Evolutionary conservation across 2,888 invertebrate species (phyloP).

Genomic region (Lomographa bimaculata): DNA sequence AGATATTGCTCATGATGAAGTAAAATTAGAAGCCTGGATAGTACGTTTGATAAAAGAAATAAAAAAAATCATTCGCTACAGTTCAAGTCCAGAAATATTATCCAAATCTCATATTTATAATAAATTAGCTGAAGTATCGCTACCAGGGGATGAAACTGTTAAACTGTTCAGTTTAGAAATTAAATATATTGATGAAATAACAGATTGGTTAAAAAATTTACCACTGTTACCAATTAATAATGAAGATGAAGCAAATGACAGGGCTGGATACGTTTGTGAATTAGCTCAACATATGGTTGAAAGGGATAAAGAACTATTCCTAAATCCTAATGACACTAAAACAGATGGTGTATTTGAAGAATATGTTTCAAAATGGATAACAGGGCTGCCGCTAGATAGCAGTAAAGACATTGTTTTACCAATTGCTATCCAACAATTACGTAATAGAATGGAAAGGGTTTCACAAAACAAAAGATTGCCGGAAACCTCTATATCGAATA

Average conservation of each 20-base stretch:
- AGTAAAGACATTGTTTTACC: slow-evolving; percentile 40
- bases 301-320: slow-evolving; percentile 29
- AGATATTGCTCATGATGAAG: slow-evolving; percentile 51
- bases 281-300: slow-evolving; percentile 51
- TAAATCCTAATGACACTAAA: slow-evolving; percentile 29
- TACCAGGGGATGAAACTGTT: slow-evolving; percentile 43
- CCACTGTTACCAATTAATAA: slow-evolving; percentile 45
- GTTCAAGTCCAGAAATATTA: slow-evolving; percentile 32
- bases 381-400: slow-evolving; percentile 46
- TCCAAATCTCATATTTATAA: slow-evolving; percentile 44
- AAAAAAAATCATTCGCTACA: slow-evolving; percentile 42
- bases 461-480: slow-evolving; percentile 22
- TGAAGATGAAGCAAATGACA: slow-evolving; percentile 33
- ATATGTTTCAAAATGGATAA: slow-evolving; percentile 52
- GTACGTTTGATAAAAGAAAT: slow-evolving; percentile 51
- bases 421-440: slow-evolving; percentile 48
- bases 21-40: slow-evolving; percentile 55
- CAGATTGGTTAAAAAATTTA: slow-evolving; percentile 59
- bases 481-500: slow-evolving; percentile 1
- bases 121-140: slow-evolving; percentile 37
- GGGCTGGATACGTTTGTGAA: slow-evolving; percentile 46
- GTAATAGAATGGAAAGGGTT: slow-evolving; percentile 47
- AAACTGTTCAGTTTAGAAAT: slow-evolving; percentile 46
- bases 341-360: slow-evolving; percentile 39
- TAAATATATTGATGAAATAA: slow-evolving; percentile 54